Evolutionary conservation across 2,797 vertebrate genomes (phyloP).

Genomic region (Cyprinella venusta): DNA sequence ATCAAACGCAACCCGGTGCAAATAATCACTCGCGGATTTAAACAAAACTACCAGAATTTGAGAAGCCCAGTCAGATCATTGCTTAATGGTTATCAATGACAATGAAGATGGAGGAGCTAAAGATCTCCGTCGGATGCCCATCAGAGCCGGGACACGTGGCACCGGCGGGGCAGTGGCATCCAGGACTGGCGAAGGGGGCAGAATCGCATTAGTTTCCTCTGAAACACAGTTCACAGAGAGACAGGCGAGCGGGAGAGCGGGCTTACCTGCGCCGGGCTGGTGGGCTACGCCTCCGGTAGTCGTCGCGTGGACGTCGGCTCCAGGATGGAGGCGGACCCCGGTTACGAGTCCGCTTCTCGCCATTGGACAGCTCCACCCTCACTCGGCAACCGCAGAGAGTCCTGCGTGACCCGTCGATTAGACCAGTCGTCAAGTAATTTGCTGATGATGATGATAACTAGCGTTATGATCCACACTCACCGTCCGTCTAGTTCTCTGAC

Average conservation of each 20-base stretch:
- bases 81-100: slow-evolving; percentile 67
- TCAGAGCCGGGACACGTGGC: slow-evolving; percentile 44
- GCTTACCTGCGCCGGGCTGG: slow-evolving; percentile 89
- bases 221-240: slow-evolving; percentile 48
- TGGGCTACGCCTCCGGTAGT: slow-evolving; percentile 93
- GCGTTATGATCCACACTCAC: slow-evolving; percentile 68
- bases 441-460: too few relatives aligned
- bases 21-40: not conserved
- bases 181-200: slow-evolving; percentile 21
- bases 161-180: slow-evolving; percentile 54
- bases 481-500: slow-evolving; percentile 96
- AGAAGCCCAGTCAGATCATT: slow-evolving; percentile 41
- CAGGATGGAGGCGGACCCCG: slow-evolving; percentile 94
- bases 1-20: not conserved
- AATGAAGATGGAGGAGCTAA: slow-evolving; percentile 73
- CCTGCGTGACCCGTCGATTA: slow-evolving; percentile 66
- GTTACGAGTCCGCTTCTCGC: slow-evolving; percentile 94
- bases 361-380: slow-evolving; percentile 94
- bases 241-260: not conserved
- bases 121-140: slow-evolving; percentile 63
- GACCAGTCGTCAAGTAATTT: not conserved
- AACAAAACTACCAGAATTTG: slow-evolving; percentile 36
- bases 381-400: slow-evolving; percentile 93
- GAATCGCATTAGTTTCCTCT: slow-evolving; percentile 53
- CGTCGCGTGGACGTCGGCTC: slow-evolving; percentile 91